Evolutionary conservation across 1,140 invertebrate species (phyloP), one percentile per base, ranked within the genome.

Genomic region (Bombus pascuorum): DNA sequence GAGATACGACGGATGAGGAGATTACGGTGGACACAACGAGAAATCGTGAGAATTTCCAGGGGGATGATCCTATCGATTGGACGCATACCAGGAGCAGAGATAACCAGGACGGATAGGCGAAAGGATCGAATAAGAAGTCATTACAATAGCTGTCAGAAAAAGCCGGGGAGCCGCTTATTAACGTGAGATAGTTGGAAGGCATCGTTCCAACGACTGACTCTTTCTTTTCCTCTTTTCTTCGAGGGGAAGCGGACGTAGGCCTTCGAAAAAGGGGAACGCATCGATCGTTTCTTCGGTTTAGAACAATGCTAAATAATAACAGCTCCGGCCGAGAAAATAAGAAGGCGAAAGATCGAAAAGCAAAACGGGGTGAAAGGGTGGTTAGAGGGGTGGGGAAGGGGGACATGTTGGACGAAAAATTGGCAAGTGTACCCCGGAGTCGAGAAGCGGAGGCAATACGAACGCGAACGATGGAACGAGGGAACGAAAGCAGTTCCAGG

Each of bases 1-100:
- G n/a, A 57, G 76, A 72, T 53, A 53, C 47, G 78, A 13, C 28
- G 12, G 28, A 68, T 34, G 71, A 86, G 59, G 37, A 81, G 70
- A 65, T 73, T 6, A 39, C 71, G 18, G 34, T 9, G 42, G n/a
- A 18, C 6, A 42, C 13, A 8, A 42, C 6, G 74, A 78, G 53
- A 73, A 85, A 81, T 81, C 70, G 77, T 81, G 77, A 85, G 77
- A 73, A 85, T 81, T 74, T 74, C 28, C 5, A n/a, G 44, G n/a
- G 59, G 53, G 75, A 42, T 83, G 73, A 78, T 76, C 34, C 44
- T 3, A 39, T 3, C 53, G 53, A 28, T 34, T 15, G 57, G 28
- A 57, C 28, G 71, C 78, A 68, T 81, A 74, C 70, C 83, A 81
- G 83, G 42, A 81, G 74, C 39, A 32, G 12, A 79, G 76, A 83